Percentiles rank a stretch among this genome's conserved stretches.
Conservation (phyloP, 2,797 vertebrate genomes). For the Hydrocynus forskahlii region DNA sequence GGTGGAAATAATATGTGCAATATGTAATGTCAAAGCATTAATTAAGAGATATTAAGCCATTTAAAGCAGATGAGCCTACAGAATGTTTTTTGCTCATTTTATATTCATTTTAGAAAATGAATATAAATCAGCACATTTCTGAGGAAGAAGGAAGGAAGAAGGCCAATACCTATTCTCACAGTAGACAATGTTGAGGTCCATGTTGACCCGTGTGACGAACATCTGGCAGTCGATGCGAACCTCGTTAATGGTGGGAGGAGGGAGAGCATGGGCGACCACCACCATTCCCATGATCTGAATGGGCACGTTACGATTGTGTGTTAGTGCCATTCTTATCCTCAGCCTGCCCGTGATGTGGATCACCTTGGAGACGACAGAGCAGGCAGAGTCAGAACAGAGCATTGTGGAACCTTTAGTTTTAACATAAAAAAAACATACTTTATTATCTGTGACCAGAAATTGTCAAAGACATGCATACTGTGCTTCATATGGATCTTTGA, state of each 20-base stretch:
- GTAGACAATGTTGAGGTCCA: slow-evolving; percentile 99
- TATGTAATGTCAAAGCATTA: background rate
- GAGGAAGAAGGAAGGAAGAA: background rate
- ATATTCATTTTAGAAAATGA: background rate
- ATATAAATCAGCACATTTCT: background rate
- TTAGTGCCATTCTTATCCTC: slow-evolving; percentile 92
- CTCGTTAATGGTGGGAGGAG: slow-evolving; percentile 98
- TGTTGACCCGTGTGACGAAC: slow-evolving; percentile 98
- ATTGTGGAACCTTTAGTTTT: background rate
- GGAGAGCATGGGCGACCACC: slow-evolving; percentile 94
- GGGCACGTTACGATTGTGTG: slow-evolving; percentile 90
- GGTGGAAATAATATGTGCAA: background rate
- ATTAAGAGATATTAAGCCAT: background rate
- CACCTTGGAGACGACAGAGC: slow-evolving; percentile 78
- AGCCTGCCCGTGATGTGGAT: slow-evolving; percentile 96
- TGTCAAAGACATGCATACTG: slow-evolving; percentile 4
- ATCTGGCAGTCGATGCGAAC: slow-evolving; percentile 99
- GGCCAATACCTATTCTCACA: slow-evolving; percentile 94
- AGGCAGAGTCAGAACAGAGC: background rate
- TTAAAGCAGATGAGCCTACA: no score
- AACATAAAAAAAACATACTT: background rate
- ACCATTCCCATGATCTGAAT: slow-evolving; percentile 98
- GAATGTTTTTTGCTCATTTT: background rate
- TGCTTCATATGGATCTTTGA: background rate
- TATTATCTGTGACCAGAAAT: background rate